Percentiles rank a stretch among this genome's conserved stretches.
These are phyloP conservation scores for Paramisgurnus dabryanus DNA, from an alignment of 2,113 vertebrate genomes.

Conservation along the genomic window DNA sequence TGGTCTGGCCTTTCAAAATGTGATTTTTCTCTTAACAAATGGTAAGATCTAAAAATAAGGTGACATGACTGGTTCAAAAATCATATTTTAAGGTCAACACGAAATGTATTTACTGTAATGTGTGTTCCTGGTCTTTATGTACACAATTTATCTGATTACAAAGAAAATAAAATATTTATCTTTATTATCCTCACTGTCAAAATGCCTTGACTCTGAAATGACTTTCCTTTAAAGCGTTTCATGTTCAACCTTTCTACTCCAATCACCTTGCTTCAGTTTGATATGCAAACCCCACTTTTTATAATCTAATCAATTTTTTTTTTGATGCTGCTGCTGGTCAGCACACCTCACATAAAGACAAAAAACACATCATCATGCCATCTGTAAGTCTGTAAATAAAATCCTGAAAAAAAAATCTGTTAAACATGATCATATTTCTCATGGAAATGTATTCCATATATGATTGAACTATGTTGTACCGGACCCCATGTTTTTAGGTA, in stretches of 20 bases:
- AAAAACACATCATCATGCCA: conserved; percentile 13
- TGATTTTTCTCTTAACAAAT: neutral
- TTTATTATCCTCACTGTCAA: too few species aligned
- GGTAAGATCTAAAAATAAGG: neutral
- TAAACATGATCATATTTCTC: conserved; percentile 1
- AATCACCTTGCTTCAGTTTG: too few species aligned
- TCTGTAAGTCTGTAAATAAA: conserved; percentile 13
- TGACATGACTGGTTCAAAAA: neutral
- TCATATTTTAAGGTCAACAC: neutral
- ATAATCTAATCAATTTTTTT: too few species aligned
- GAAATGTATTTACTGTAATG: neutral
- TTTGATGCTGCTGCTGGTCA: neutral
- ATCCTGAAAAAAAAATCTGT: conserved; percentile 2
- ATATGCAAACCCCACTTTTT: too few species aligned
- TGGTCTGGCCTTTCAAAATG: neutral
- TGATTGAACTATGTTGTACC: too few species aligned
- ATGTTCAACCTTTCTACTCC: too few species aligned
- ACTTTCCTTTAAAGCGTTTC: neutral
- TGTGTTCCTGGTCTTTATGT: neutral
- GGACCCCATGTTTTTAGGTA: too few species aligned
- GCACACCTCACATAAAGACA: conserved; percentile 13
- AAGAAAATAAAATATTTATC: neutral
- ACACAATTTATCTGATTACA: neutral
- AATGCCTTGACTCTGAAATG: too few species aligned
- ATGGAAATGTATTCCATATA: neutral